phyloP scores from a whole-genome alignment of 2,113 vertebrate genomes.

The Microtus montanus region DNA sequence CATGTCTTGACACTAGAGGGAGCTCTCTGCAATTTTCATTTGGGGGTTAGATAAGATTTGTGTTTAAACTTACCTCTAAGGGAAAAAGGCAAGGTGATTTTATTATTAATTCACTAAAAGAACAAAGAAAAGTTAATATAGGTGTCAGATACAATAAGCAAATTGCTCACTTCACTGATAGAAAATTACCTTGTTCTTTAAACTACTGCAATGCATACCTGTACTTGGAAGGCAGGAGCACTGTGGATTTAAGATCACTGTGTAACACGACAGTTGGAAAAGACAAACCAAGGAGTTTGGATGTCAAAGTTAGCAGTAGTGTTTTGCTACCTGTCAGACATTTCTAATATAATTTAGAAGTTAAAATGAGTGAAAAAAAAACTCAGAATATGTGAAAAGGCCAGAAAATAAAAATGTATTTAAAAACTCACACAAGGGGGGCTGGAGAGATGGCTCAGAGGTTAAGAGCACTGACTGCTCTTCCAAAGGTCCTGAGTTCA shows the following conservation, averaged over 20 bases:
- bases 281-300: neutral
- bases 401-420: neutral
- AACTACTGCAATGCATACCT: neutral
- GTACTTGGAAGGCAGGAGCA: neutral
- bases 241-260: neutral
- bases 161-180: neutral
- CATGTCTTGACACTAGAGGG: slow-evolving; percentile 72
- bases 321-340: slow-evolving; percentile 18
- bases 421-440: slow-evolving; percentile 3
- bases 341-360: slow-evolving; percentile 40
- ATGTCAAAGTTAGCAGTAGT: neutral
- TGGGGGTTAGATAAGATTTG: neutral
- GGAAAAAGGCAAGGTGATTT: slow-evolving; percentile 17
- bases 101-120: slow-evolving; percentile 23
- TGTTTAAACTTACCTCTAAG: neutral
- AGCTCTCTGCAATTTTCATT: slow-evolving; percentile 55
- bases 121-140: neutral
- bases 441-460: neutral
- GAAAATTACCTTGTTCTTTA: neutral
- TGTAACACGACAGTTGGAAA: neutral
- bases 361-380: neutral
- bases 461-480: no score
- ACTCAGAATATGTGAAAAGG: slow-evolving; percentile 21
- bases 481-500: no score
- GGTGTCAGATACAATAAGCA: neutral